Evolutionary conservation across 2,113 vertebrate species (phyloP).

Genomic region (Plotosus lineatus): DNA sequence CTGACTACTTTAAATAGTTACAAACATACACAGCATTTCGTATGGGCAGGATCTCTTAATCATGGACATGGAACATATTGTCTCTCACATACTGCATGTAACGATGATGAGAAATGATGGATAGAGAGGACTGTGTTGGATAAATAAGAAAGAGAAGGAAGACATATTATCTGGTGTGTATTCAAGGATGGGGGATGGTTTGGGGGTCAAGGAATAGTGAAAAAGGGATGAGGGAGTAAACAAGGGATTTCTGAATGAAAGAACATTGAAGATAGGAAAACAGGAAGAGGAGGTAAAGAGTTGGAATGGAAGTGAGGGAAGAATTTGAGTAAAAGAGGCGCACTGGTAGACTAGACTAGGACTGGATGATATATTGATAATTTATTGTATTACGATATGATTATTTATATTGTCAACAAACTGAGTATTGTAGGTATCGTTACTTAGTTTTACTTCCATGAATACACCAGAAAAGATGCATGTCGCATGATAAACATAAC

Average conservation of each 20-base stretch:
- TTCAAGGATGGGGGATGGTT: constrained; percentile 48
- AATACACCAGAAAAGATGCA: too few relatives aligned
- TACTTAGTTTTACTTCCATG: too few relatives aligned
- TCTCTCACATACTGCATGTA: not conserved
- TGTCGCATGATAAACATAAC: too few relatives aligned
- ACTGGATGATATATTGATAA: too few relatives aligned
- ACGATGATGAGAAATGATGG: not conserved
- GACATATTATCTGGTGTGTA: not conserved
- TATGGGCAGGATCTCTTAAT: not conserved
- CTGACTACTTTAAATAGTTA: not conserved
- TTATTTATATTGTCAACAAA: too few relatives aligned
- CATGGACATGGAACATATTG: not conserved
- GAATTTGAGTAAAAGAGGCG: constrained; percentile 29
- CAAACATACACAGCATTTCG: not conserved
- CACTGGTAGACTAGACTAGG: too few relatives aligned
- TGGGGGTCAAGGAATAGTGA: constrained; percentile 32
- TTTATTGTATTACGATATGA: too few relatives aligned
- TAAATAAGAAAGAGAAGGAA: not conserved
- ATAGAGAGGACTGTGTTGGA: not conserved
- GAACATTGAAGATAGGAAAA: constrained; percentile 18
- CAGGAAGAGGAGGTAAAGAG: constrained; percentile 36
- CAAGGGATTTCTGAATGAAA: not conserved
- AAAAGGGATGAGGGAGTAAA: constrained; percentile 48
- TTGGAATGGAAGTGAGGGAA: constrained; percentile 24
- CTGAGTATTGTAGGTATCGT: too few relatives aligned